phyloP scores from a whole-genome alignment of 2,113 vertebrate genomes.

The Alexandromys fortis region DNA sequence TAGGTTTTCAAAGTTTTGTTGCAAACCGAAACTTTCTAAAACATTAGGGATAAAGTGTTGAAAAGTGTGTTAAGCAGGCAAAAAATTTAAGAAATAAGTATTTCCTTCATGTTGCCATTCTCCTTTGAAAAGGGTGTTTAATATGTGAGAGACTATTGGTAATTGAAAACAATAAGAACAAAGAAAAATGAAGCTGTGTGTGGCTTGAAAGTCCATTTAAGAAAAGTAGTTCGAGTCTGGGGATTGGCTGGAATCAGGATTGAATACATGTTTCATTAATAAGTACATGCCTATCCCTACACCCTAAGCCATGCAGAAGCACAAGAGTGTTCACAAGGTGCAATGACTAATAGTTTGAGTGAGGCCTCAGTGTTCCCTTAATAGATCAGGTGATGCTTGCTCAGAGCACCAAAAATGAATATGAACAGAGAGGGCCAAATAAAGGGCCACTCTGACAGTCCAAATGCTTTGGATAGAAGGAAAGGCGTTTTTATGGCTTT shows the following conservation, averaged over 20 bases:
- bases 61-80: neutral
- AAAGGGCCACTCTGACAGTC: conserved; percentile 81
- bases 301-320: conserved; percentile 79
- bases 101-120: neutral
- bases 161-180: neutral
- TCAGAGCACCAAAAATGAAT: conserved; percentile 86
- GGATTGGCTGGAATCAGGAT: conserved; percentile 56
- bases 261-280: conserved; percentile 80
- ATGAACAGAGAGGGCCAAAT: conserved; percentile 81
- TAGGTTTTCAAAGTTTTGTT: neutral
- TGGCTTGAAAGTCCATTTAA: neutral
- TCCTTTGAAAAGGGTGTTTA: neutral
- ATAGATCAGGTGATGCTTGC: conserved; percentile 88
- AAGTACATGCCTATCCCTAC: conserved; percentile 80
- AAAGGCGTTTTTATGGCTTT: conserved; percentile 83
- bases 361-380: conserved; percentile 86
- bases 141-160: neutral
- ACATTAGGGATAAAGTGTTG: neutral
- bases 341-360: conserved; percentile 84
- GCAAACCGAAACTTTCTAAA: neutral
- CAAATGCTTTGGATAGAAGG: conserved; percentile 78
- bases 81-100: neutral
- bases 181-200: neutral
- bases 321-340: conserved; percentile 79
- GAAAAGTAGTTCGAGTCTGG: conserved; percentile 54